Evolutionary conservation across 2,888 invertebrate genomes (phyloP).

Genomic region (Drosophila anceps): DNA sequence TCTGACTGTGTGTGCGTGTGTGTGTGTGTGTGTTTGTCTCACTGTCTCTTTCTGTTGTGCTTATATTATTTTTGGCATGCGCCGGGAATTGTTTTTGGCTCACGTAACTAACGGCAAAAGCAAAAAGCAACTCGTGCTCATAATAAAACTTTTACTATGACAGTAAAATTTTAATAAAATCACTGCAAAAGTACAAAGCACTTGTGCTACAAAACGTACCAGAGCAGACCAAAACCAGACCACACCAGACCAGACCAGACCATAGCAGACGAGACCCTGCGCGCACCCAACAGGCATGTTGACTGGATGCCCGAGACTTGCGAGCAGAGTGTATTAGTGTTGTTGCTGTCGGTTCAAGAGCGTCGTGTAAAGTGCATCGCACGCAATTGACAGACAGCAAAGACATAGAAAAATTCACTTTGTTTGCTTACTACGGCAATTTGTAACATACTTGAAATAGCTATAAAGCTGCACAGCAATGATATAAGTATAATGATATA

Average conservation of each 20-base stretch:
- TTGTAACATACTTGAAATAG: constrained; percentile 52
- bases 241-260: constrained; percentile 21
- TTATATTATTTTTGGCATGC: constrained; percentile 56
- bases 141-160: constrained; percentile 76
- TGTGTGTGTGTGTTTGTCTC: constrained; percentile 4
- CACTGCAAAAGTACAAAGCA: constrained; percentile 71
- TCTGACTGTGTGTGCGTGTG: constrained; percentile 35
- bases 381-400: constrained; percentile 44
- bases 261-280: constrained; percentile 11
- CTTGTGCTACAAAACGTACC: constrained; percentile 52
- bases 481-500: neutral
- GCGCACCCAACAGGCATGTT: constrained; percentile 14
- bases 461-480: constrained; percentile 11
- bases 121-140: constrained; percentile 51
- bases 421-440: constrained; percentile 46
- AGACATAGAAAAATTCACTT: constrained; percentile 19
- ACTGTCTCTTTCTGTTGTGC: constrained; percentile 30
- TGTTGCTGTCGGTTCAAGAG: constrained; percentile 28
- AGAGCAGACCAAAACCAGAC: constrained; percentile 16
- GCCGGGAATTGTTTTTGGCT: constrained; percentile 62
- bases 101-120: constrained; percentile 51
- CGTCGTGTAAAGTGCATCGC: constrained; percentile 56
- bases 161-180: constrained; percentile 78
- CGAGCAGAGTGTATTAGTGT: constrained; percentile 24
- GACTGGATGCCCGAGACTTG: constrained; percentile 25